A percentile compares a stretch with the other conserved stretches of the same genome.
Conservation (phyloP, 2,797 vertebrate genomes). For the Tenualosa ilisha region DNA sequence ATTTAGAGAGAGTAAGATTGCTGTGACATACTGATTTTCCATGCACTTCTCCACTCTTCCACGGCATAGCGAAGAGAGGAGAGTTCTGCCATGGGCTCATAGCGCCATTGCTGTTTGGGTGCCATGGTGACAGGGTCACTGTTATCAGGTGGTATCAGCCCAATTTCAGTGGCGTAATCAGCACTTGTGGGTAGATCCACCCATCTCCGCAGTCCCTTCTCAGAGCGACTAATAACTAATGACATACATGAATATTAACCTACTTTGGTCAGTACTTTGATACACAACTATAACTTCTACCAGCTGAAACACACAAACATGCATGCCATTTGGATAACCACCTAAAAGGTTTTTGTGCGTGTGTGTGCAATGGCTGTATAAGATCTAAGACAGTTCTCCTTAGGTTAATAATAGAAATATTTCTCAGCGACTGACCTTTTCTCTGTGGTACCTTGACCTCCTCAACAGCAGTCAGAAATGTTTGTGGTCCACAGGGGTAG, state of each 20-base stretch:
- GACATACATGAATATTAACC: neutral
- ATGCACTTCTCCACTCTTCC: slow-evolving; percentile 69
- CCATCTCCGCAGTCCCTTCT: slow-evolving; percentile 62
- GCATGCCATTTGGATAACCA: neutral
- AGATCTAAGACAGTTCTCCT: neutral
- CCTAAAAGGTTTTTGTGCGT: neutral
- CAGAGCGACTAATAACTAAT: slow-evolving; percentile 45
- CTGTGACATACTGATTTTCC: slow-evolving; percentile 59
- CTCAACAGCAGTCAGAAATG: slow-evolving; percentile 44
- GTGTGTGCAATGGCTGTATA: neutral
- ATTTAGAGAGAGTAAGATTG: neutral
- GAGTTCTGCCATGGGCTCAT: slow-evolving; percentile 47
- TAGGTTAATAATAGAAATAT: neutral
- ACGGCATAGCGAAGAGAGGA: slow-evolving; percentile 61
- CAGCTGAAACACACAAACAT: too few species aligned
- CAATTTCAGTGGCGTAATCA: slow-evolving; percentile 51
- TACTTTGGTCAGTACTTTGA: too few species aligned
- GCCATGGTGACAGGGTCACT: slow-evolving; percentile 37
- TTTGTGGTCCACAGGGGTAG: slow-evolving; percentile 63
- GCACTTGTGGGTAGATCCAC: slow-evolving; percentile 55
- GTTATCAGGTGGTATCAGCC: slow-evolving; percentile 41
- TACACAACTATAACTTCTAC: too few species aligned
- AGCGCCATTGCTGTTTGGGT: neutral
- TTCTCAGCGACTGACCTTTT: neutral
- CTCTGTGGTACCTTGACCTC: neutral